Conservation (phyloP, 2,888 invertebrate species). For the Barypeithes pellucidus region DNA sequence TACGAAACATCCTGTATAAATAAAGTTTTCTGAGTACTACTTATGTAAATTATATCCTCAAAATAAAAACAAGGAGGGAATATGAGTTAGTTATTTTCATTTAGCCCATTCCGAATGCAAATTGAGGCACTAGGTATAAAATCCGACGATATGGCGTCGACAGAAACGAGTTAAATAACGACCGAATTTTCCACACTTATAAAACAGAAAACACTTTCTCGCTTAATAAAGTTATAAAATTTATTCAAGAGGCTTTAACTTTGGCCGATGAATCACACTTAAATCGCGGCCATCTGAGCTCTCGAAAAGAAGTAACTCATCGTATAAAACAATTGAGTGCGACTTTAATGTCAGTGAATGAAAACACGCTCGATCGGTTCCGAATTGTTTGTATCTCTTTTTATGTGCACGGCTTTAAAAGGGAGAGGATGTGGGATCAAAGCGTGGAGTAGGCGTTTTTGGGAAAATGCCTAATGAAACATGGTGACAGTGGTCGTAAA, state of each 20-base stretch:
- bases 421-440: conserved; percentile 39
- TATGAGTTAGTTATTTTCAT: too few species aligned
- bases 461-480: conserved; percentile 44
- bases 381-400: conserved; percentile 36
- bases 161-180: conserved; percentile 49
- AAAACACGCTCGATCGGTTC: conserved; percentile 24
- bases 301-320: conserved; percentile 47
- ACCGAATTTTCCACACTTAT: conserved; percentile 44
- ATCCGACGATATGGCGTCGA: conserved; percentile 33
- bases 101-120: conserved; percentile 11
- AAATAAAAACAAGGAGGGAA: too few species aligned
- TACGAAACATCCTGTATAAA: too few species aligned
- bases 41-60: too few species aligned
- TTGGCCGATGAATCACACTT: conserved; percentile 50
- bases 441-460: conserved; percentile 26
- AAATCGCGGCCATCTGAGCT: conserved; percentile 49
- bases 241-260: conserved; percentile 53
- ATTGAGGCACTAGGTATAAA: conserved; percentile 16
- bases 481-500: conserved; percentile 54
- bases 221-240: conserved; percentile 53
- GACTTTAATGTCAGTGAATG: conserved; percentile 23
- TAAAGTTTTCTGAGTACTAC: too few species aligned
- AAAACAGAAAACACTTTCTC: conserved; percentile 41
- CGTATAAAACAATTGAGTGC: conserved; percentile 40
- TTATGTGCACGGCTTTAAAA: conserved; percentile 33